phyloP scores from a whole-genome alignment of 2,113 vertebrate species.

The Cololabis saira region DNA sequence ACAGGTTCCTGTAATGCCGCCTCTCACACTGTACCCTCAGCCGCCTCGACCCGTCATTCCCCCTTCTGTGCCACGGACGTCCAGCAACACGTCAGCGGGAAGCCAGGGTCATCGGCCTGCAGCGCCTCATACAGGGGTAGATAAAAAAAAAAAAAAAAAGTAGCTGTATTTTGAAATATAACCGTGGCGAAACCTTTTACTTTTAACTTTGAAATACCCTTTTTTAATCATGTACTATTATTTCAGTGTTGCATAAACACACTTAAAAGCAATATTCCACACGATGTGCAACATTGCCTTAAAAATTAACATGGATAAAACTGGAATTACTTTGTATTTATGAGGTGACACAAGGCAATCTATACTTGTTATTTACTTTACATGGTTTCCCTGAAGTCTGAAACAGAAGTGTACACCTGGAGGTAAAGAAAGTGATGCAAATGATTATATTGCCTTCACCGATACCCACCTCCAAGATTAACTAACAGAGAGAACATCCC shows the following conservation, averaged over 20 bases:
- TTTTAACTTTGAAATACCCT: too few relatives aligned
- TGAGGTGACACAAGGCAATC: background rate
- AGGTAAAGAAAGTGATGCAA: slow-evolving; percentile 80
- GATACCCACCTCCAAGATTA: slow-evolving; percentile 82
- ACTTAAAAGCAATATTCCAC: background rate
- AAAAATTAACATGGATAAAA: too few relatives aligned
- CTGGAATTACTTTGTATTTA: too few relatives aligned
- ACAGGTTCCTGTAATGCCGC: slow-evolving; percentile 85
- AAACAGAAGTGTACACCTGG: slow-evolving; percentile 31
- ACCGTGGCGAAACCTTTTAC: too few relatives aligned
- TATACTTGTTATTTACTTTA: background rate
- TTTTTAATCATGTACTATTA: background rate
- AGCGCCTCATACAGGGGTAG: slow-evolving; percentile 80
- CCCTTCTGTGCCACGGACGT: slow-evolving; percentile 61
- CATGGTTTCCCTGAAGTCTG: background rate
- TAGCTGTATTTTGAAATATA: too few relatives aligned
- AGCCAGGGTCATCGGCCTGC: slow-evolving; percentile 74
- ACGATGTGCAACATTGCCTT: too few relatives aligned
- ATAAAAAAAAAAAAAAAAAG: slow-evolving; percentile 5
- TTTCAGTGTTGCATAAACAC: background rate
- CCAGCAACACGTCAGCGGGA: slow-evolving; percentile 44
- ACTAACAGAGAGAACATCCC: slow-evolving; percentile 77
- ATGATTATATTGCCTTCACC: slow-evolving; percentile 71
- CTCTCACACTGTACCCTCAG: slow-evolving; percentile 92
- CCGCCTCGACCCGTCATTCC: slow-evolving; percentile 77